Evolutionary conservation across 2,113 vertebrate species (phyloP).

Genomic region (Trogon melanurus): DNA sequence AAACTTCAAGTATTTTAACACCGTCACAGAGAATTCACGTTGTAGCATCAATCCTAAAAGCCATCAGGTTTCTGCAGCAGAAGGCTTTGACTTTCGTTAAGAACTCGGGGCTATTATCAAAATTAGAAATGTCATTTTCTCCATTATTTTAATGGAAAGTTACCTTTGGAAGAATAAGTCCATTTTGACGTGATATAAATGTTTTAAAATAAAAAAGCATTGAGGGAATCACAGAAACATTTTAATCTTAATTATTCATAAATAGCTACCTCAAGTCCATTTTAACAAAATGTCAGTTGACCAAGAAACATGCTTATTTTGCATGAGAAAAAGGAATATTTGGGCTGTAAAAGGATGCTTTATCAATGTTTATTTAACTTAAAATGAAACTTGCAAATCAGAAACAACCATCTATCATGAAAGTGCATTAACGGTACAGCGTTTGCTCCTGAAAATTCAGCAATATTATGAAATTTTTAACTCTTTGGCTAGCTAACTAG

Average conservation of each 20-base stretch:
- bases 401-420: slow-evolving; percentile 55
- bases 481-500: slow-evolving; percentile 36
- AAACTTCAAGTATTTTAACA: slow-evolving; percentile 46
- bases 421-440: slow-evolving; percentile 52
- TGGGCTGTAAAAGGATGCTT: slow-evolving; percentile 49
- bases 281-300: slow-evolving; percentile 82
- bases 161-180: slow-evolving; percentile 80
- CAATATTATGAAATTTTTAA: slow-evolving; percentile 62
- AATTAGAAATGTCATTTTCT: slow-evolving; percentile 68
- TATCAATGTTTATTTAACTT: slow-evolving; percentile 74
- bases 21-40: not conserved
- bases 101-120: slow-evolving; percentile 46
- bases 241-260: slow-evolving; percentile 90
- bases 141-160: slow-evolving; percentile 84
- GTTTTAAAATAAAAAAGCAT: slow-evolving; percentile 82
- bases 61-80: not conserved
- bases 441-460: slow-evolving; percentile 51
- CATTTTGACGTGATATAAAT: slow-evolving; percentile 84
- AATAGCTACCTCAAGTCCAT: slow-evolving; percentile 78
- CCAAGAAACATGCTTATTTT: slow-evolving; percentile 81
- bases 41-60: not conserved
- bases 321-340: slow-evolving; percentile 55
- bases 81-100: not conserved
- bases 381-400: slow-evolving; percentile 70
- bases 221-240: slow-evolving; percentile 83